Percentiles rank a stretch among this genome's conserved stretches.
Evolutionary conservation across 2,888 invertebrate genomes (phyloP).

Genomic region (Nephrotoma appendiculata): DNA sequence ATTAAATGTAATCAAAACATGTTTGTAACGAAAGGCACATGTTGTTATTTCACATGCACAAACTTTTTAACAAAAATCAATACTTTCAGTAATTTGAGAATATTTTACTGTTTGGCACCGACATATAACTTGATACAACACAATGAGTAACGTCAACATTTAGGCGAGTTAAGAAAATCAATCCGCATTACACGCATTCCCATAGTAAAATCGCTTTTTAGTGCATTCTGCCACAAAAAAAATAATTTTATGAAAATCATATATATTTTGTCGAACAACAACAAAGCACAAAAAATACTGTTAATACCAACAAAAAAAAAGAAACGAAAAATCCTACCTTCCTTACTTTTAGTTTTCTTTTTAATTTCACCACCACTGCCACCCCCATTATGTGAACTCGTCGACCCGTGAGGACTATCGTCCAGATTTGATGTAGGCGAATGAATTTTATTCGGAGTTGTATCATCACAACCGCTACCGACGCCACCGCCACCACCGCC

Average conservation of each 20-base stretch:
- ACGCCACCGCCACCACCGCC: neutral
- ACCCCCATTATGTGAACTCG: slow-evolving; percentile 37
- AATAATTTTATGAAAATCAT: neutral
- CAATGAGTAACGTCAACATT: neutral
- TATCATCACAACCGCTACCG: slow-evolving; percentile 21
- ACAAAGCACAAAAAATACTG: neutral
- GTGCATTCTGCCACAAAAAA: neutral
- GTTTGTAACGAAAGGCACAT: neutral
- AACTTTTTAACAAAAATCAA: neutral
- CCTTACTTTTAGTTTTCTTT: slow-evolving; percentile 30
- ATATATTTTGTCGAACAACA: neutral
- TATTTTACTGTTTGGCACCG: neutral
- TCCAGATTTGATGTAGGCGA: neutral
- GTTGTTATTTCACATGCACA: neutral
- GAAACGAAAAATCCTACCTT: slow-evolving; percentile 20
- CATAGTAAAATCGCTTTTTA: neutral
- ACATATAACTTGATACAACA: neutral
- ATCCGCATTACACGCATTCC: neutral
- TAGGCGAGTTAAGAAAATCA: neutral
- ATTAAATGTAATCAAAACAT: neutral
- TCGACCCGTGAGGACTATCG: slow-evolving; percentile 37
- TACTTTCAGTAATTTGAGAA: neutral
- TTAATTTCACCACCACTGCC: slow-evolving; percentile 29
- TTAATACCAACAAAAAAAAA: neutral
- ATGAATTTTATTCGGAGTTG: slow-evolving; percentile 34